phyloP scores from a whole-genome alignment of 2,113 vertebrate species.

The Poecilia latipinna region DNA sequence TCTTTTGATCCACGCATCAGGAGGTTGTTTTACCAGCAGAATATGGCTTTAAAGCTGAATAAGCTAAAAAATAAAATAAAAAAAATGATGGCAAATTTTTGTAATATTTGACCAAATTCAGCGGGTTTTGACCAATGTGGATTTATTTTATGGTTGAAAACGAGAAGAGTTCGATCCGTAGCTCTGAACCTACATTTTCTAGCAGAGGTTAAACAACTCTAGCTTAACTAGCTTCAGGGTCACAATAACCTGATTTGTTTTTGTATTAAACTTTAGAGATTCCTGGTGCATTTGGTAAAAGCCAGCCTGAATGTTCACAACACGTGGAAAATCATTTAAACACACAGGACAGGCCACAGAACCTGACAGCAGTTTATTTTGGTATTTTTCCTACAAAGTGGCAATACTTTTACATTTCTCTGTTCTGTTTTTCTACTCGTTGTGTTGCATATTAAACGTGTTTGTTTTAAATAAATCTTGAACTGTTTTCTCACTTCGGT shows the following conservation, averaged over 20 bases:
- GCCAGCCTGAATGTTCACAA: neutral
- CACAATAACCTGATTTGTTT: no score
- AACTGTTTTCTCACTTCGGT: slow-evolving; percentile 5
- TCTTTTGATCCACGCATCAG: neutral
- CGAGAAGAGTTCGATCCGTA: neutral
- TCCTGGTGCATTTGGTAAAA: neutral
- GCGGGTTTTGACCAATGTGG: neutral
- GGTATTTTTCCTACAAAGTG: slow-evolving; percentile 40
- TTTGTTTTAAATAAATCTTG: slow-evolving; percentile 65
- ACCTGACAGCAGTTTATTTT: slow-evolving; percentile 21
- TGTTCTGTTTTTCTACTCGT: slow-evolving; percentile 45
- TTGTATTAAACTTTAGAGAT: neutral
- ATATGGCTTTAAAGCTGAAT: neutral
- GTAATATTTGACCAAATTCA: neutral
- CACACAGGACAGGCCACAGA: neutral
- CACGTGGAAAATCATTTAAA: neutral
- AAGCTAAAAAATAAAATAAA: neutral
- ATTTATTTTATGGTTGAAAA: neutral
- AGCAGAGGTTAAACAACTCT: neutral
- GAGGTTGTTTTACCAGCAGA: neutral
- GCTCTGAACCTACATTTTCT: neutral
- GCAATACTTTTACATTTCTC: slow-evolving; percentile 37
- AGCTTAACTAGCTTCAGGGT: no score
- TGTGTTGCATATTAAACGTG: slow-evolving; percentile 48
- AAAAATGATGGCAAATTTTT: no score